Base-by-base conservation (phyloP, 1,140 invertebrate genomes). In the Holotrichia oblita region DNA sequence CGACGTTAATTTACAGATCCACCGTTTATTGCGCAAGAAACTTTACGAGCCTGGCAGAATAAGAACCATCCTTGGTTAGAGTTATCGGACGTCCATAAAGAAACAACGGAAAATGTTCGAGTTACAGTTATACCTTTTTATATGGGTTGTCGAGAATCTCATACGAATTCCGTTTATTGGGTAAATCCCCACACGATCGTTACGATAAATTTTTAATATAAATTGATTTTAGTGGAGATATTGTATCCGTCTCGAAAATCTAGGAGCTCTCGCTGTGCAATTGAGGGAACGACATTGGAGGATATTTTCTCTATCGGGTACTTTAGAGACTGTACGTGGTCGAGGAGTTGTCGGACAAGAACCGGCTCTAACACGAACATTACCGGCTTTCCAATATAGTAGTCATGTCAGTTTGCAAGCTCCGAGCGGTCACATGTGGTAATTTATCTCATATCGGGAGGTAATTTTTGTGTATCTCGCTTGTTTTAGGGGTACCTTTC, bases 351-450 rank as follows among this genome's bases (percentile, higher is more conserved):
- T 98, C 14, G 97, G 97, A 3, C 96, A 98, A 89, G 98, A 99
- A 88, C 97, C 97, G 64, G 91, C 97, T 74, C 90, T 99, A 48
- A 96, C 95, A 8, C 92, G 93, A 82, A 90, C 91, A 55, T 91
- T 95, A 80, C 97, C 97, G 73, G 97, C 97, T 82, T 99, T 99
- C 89, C 98, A 99, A 88, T 99, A 99, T 86, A 97, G 95, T 85
- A 97, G 96, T 87, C 97, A 99, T 88, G 96, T 99, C 40, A 97
- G 95, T 82, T 89, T 99, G 76, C 97, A 99, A 88, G 97, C 97
- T 72, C 96, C 97, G n/a, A 97, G 96, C 88, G 98, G 98, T 41
- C 97, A 99, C 85, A 99, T 99, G 97, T 99, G 97, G 98, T 96
- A 88, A n/a, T 69, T 0, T 69, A 24, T 69, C 20, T 69, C 20